Base-by-base conservation (phyloP, 2,888 invertebrate species). In the Chironomus tentans region DNA sequence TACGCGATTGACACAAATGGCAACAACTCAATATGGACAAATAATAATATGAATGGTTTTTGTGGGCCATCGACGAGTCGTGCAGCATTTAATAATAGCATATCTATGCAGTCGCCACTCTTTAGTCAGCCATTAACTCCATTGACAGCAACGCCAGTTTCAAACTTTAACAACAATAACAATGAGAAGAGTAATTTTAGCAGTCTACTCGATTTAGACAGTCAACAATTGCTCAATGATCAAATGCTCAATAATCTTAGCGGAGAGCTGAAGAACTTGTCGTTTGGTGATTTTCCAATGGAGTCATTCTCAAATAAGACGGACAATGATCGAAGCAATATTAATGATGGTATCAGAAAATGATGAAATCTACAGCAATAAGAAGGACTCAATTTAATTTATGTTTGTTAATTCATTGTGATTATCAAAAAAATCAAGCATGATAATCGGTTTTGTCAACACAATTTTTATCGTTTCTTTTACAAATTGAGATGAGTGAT, bases 191-290 rank as follows among this genome's bases (percentile, higher is more conserved):
- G 46, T 7, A 82, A 82, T 79, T 77, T 83, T 75, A 83, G 82
- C 78, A 84, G 81, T 77, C 80, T 85, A 65, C 77, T 85, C 24
- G 84, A 84, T 79, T 82, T 86, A 79, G 86, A 86, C 78, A 86
- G 84, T 78, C 85, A 84, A 75, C 85, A 86, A 78, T 79, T 86
- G 78, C 24, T 56, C 2, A 15, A 13, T 13, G 50, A 50, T 5
- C 13, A 50, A 4, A 50, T 50, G n/a, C 12, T 71, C 10, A 38
- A 72, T 38, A 72, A 61, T 21, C 18, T 72, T 13, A 50, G 56
- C 7, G 72, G 72, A 4, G 72, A 72, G n/a, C 15, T 72, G n/a
- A 22, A 61, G 4, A 50, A 22, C 7, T 72, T 56, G 22, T 18
- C 38, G 2, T 72, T 70, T 7, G 28, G 21, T n/a, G 72, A 72